Percentiles rank a stretch among this genome's conserved stretches.
Evolutionary conservation across 2,113 vertebrate species (phyloP).

Genomic region (Zosterops borbonicus): DNA sequence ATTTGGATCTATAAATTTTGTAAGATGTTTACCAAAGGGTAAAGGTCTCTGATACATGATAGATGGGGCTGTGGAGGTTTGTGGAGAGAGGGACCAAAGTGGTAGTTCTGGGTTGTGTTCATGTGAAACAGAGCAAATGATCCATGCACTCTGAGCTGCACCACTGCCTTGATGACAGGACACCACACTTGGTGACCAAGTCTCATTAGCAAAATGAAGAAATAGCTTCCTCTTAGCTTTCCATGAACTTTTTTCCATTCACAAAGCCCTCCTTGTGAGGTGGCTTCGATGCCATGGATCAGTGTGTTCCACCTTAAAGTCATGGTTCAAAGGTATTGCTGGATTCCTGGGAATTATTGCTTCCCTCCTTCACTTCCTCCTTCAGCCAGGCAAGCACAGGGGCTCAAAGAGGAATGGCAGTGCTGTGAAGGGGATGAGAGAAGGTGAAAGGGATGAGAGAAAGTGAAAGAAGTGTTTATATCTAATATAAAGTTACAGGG

Average conservation of each 20-base stretch:
- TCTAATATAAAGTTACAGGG: not conserved
- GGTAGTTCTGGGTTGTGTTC: not conserved
- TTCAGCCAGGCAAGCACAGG: not conserved
- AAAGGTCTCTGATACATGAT: not conserved
- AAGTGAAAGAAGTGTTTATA: not conserved
- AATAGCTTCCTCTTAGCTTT: not conserved
- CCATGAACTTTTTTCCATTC: not conserved
- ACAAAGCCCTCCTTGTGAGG: not conserved
- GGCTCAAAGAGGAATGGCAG: not conserved
- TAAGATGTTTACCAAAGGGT: not conserved
- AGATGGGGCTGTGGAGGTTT: not conserved
- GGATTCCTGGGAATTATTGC: not conserved
- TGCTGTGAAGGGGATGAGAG: not conserved
- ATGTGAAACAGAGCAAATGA: not conserved
- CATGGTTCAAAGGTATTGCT: not conserved
- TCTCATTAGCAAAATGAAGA: not conserved
- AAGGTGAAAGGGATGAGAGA: not conserved
- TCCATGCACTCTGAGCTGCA: not conserved
- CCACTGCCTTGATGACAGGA: not conserved
- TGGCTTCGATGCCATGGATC: not conserved
- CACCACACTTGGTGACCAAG: not conserved
- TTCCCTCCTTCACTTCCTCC: not conserved
- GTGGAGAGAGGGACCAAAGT: not conserved
- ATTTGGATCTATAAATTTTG: not conserved
- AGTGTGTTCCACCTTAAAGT: not conserved